These are phyloP conservation scores for Diceros bicornis DNA, from an alignment of 2,797 vertebrate genomes.

Conservation along the genomic window DNA sequence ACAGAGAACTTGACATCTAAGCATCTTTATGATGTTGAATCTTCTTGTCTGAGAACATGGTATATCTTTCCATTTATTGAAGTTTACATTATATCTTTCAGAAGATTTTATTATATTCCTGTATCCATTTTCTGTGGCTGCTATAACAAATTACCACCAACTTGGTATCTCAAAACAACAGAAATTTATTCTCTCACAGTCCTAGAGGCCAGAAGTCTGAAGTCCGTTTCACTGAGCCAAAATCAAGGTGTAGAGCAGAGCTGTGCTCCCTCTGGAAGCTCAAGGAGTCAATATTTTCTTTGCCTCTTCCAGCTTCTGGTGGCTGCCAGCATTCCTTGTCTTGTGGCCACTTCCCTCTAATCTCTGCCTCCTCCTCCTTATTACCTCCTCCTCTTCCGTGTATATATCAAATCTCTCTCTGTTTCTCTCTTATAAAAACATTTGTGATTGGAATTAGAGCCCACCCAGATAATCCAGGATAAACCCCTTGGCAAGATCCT, in stretches of 20 bases:
- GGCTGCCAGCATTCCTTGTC: not conserved
- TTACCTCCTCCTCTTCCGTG: not conserved
- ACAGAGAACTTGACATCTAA: not conserved
- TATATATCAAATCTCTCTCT: not conserved
- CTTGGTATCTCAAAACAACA: not conserved
- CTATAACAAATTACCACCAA: not conserved
- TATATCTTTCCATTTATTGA: not conserved
- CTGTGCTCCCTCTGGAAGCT: not conserved
- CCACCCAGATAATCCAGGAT: not conserved
- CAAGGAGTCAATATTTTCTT: not conserved
- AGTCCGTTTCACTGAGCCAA: not conserved
- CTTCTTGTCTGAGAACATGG: not conserved
- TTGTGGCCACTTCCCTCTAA: not conserved
- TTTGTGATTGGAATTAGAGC: not conserved
- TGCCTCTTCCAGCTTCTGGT: not conserved
- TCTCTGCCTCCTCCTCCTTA: not conserved
- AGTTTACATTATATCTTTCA: not conserved
- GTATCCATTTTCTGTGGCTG: not conserved
- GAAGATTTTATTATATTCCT: not conserved
- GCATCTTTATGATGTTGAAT: constrained; percentile 8
- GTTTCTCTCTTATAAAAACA: not conserved
- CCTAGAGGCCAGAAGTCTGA: not conserved
- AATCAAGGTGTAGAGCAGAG: not conserved
- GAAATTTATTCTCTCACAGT: constrained; percentile 33
- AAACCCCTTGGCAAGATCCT: not conserved